A percentile compares a stretch with the other conserved stretches of the same genome.
Evolutionary conservation across 1,140 invertebrate genomes (phyloP).

Genomic region (Caenorhabditis inopinata): DNA sequence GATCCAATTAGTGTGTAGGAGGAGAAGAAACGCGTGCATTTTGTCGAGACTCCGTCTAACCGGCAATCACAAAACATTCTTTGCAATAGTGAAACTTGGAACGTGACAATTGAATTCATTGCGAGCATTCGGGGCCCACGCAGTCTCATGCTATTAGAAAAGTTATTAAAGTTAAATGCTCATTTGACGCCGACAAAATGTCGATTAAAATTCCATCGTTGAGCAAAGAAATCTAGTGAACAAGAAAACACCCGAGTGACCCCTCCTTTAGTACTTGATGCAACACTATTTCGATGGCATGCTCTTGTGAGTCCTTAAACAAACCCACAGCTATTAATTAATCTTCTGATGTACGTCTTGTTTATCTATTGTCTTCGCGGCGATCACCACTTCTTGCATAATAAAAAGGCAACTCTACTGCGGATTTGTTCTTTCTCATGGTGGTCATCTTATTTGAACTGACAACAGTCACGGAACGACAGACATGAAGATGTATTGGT

Average conservation of each 20-base stretch:
- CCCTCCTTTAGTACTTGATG: not conserved
- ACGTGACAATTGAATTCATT: not conserved
- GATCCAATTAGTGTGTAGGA: conserved; percentile 34
- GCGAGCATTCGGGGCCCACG: not conserved
- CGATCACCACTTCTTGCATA: not conserved
- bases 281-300: not conserved
- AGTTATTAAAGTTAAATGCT: not conserved
- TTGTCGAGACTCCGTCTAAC: not conserved
- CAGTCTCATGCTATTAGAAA: not conserved
- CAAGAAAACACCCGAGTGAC: conserved; percentile 16
- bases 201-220: not conserved
- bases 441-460: not conserved
- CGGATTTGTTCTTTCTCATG: not conserved
- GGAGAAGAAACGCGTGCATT: not conserved
- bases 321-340: not conserved
- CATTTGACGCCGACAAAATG: not conserved
- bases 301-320: not conserved
- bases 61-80: conserved; percentile 16
- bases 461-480: not conserved
- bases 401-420: not conserved
- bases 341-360: conserved; percentile 2
- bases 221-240: not conserved
- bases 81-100: not conserved
- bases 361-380: not conserved
- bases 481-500: conserved; percentile 12